phyloP scores from a whole-genome alignment of 2,113 vertebrate species.

The Aptenodytes patagonicus region DNA sequence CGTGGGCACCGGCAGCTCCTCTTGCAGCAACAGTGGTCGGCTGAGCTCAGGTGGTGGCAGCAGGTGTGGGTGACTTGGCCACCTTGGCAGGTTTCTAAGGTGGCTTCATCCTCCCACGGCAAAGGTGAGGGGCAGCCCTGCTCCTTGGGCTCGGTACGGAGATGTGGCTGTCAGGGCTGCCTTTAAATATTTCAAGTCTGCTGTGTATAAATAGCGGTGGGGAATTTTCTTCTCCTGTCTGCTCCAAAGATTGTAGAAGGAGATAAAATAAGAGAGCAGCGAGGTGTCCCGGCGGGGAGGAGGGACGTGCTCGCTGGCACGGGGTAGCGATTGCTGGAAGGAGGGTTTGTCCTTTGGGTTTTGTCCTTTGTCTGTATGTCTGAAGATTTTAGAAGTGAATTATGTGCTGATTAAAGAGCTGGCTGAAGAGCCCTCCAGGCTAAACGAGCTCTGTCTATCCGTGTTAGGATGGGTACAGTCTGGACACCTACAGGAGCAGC shows the following conservation, averaged over 20 bases:
- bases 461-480: rapidly evolving
- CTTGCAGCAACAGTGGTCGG: not conserved
- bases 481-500: not conserved
- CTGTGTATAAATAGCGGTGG: not conserved
- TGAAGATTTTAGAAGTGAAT: not conserved
- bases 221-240: not conserved
- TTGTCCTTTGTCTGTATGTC: not conserved
- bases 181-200: not conserved
- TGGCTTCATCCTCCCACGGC: rapidly evolving
- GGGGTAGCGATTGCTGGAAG: not conserved
- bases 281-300: rapidly evolving
- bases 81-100: not conserved
- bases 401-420: not conserved
- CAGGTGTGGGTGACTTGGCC: no score
- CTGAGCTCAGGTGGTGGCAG: not conserved
- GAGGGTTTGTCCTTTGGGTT: not conserved
- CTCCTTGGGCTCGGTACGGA: rapidly evolving
- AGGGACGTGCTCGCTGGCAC: rapidly evolving
- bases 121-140: not conserved
- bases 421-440: not conserved
- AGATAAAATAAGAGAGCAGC: not conserved
- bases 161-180: not conserved
- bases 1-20: not conserved
- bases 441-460: not conserved
- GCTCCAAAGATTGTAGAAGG: not conserved